Conservation (phyloP, 2,888 invertebrate species). For the Orthonychiurus folsomi region DNA sequence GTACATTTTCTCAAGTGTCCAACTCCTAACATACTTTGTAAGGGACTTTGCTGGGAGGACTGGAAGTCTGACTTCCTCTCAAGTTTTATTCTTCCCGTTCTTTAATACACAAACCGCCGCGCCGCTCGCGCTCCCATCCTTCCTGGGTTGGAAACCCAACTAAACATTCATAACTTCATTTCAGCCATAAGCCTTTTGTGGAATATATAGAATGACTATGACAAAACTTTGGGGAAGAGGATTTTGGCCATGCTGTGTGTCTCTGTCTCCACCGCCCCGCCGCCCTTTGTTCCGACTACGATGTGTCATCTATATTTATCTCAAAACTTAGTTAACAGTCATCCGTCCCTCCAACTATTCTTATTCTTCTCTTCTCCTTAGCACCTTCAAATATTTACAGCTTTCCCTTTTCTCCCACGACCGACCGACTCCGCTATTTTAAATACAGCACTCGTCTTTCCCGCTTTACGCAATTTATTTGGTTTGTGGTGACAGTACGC, state of each 20-base stretch:
- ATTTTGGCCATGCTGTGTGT: background rate
- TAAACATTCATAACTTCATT: conserved; percentile 1
- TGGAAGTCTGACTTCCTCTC: too few relatives aligned
- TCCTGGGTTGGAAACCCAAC: background rate
- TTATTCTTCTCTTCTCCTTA: background rate
- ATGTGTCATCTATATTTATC: background rate
- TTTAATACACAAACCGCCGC: too few relatives aligned
- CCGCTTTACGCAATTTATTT: too few relatives aligned
- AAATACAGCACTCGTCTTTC: too few relatives aligned
- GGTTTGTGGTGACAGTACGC: too few relatives aligned
- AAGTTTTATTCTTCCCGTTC: too few relatives aligned
- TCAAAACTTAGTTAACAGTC: background rate
- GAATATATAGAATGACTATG: background rate
- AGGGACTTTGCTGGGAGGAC: background rate
- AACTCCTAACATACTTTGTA: background rate
- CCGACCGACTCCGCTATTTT: too few relatives aligned
- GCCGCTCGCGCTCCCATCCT: too few relatives aligned
- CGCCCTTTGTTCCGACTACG: background rate
- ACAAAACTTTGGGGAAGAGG: background rate
- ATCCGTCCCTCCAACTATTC: background rate
- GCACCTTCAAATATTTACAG: background rate
- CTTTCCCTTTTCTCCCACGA: background rate
- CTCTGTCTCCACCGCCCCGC: background rate
- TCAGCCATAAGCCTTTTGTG: background rate
- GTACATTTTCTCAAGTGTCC: background rate